Evolutionary conservation across 1,140 invertebrate species (phyloP), one percentile per base, ranked within the genome.

Genomic region (Drosophila aff.): DNA sequence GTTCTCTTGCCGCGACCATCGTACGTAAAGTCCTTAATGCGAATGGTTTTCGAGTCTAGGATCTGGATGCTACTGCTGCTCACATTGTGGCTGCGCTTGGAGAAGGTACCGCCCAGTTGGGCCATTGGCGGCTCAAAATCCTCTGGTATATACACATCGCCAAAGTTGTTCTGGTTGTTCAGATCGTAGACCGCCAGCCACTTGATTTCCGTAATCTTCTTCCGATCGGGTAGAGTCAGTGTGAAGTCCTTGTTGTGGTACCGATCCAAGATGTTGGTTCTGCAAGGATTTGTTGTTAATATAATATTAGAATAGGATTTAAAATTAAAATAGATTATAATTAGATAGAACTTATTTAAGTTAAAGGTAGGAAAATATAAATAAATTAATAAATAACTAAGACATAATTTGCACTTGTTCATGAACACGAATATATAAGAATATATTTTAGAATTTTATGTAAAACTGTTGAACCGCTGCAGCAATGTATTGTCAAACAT

Each of bases 131-230:
- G 96, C 83, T 98, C 96, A 92, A 98, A 98, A 61, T 97, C 97
- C 80, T 98, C 97, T 0, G 97, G 97, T 76, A 98, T 96, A 82
- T 96, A 97, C 33, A 98, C 96, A 93, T 98, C 98, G 1, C 96
- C 98, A 93, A 97, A 98, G 23, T 97, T 96, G 91, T 97, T 97
- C 94, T 98, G 96, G 84, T 95, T 96, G 44, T 95, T 95, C 11
- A 99, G 94, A 94, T 99, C 98, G 92, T 98, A 98, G 26, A 99
- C 94, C 0, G 97, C 96, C 55, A 99, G 95, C 98, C 98, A 98
- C 93, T 97, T 97, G 47, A 98, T 96, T 57, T 98, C 97, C 0
- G 96, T 96, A 59, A 99, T 95, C 89, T 96, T 97, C 92, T 98
- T 98, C 23, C 95, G 95, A 69, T 98, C 97, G 0, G 98, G 97